Percentiles rank a stretch among this genome's conserved stretches.
Evolutionary conservation across 2,797 vertebrate genomes (phyloP).

Genomic region (Xiphophorus birchmanni): DNA sequence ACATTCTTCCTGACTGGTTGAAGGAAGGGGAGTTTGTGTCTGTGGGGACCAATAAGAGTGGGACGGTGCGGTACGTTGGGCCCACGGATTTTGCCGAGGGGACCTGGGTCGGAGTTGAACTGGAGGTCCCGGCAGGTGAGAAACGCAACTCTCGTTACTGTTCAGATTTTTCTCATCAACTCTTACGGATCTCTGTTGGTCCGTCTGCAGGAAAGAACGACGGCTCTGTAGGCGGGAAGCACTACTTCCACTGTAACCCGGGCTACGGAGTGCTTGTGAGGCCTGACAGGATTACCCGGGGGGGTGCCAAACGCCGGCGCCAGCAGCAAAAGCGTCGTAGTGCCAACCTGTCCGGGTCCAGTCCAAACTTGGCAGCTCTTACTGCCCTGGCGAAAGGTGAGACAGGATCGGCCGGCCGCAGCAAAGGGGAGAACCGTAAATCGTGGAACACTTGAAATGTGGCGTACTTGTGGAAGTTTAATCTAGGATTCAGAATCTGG

Average conservation of each 20-base stretch:
- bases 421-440: slow-evolving; percentile 70
- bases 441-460: slow-evolving; percentile 74
- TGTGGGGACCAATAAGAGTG: slow-evolving; percentile 87
- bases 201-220: slow-evolving; percentile 89
- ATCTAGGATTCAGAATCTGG: background rate
- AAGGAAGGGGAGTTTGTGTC: slow-evolving; percentile 91
- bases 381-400: slow-evolving; percentile 81
- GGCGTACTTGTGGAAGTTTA: background rate
- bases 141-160: background rate
- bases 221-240: slow-evolving; percentile 89
- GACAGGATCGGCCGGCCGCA: slow-evolving; percentile 17
- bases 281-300: slow-evolving; percentile 60
- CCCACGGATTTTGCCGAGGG: slow-evolving; percentile 91
- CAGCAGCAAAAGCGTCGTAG: slow-evolving; percentile 66
- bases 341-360: slow-evolving; percentile 78
- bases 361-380: slow-evolving; percentile 80
- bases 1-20: slow-evolving; percentile 87
- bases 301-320: slow-evolving; percentile 56
- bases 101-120: slow-evolving; percentile 93
- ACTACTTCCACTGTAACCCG: slow-evolving; percentile 94
- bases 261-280: slow-evolving; percentile 88
- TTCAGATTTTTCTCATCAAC: background rate
- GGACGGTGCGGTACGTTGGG: slow-evolving; percentile 89
- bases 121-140: slow-evolving; percentile 91
- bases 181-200: background rate